phyloP scores from a whole-genome alignment of 2,888 invertebrate species.

The Branchellion lobata region DNA sequence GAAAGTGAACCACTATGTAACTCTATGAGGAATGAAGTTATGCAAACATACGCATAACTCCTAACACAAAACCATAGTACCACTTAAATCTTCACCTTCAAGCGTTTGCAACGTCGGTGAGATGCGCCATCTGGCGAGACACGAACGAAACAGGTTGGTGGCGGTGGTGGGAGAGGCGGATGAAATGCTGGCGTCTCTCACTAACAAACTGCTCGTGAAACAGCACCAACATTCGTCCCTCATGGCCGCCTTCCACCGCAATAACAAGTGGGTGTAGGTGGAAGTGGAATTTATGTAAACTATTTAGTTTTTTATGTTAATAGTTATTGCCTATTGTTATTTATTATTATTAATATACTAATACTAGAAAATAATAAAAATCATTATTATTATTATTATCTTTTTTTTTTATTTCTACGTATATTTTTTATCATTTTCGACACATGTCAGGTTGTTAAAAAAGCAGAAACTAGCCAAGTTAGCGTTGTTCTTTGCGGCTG shows the following conservation, averaged over 20 bases:
- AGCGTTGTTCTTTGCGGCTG: conserved; percentile 12
- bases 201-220: neutral
- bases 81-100: no score
- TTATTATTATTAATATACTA: neutral
- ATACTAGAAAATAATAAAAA: neutral
- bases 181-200: neutral
- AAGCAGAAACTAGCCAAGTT: conserved; percentile 14
- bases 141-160: neutral
- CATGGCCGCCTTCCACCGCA: neutral
- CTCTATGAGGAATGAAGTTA: no score
- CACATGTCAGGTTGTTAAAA: conserved; percentile 12
- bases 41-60: no score
- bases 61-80: no score
- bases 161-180: neutral
- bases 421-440: conserved; percentile 33
- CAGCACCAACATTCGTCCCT: neutral
- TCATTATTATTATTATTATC: neutral
- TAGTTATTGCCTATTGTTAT: no score
- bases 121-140: neutral
- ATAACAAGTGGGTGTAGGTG: neutral
- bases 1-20: no score
- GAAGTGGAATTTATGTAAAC: no score
- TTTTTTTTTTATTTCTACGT: neutral
- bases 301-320: no score
- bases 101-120: neutral